Evolutionary conservation across 2,797 vertebrate genomes (phyloP), one percentile per base, ranked within the genome.

Genomic region (Leontopithecus rosalia): DNA sequence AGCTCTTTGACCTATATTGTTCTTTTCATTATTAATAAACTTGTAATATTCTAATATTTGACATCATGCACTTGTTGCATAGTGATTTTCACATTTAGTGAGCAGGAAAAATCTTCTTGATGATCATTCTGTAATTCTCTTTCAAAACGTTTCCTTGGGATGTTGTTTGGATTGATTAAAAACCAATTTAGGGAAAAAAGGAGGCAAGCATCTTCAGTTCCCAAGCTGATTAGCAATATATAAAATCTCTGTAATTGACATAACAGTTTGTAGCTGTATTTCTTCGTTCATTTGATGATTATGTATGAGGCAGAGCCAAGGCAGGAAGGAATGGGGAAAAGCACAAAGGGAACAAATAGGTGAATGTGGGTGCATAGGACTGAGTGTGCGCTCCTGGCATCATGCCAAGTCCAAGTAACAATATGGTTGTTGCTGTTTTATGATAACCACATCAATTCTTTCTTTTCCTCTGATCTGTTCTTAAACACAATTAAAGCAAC

Each of bases 1-100:
- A 93, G 95, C 76, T 94, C 87, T 88, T 39, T 33, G 70, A 79
- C 58, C 81, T 91, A 64, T 94, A 46, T 96, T 97, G 98, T 97
- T 97, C 98, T 97, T 99, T 99, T 98, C 98, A 98, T 99, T 99
- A 99, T 99, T 98, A 95, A 99, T 99, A 98, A 98, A 99, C 97
- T 97, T 98, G 95, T 98, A 98, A 97, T 98, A 98, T 98, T 98
- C 96, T 98, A 98, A 97, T 98, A 98, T 98, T 98, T 97, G 97
- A 98, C 98, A 97, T 97, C 94, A 97, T 97, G 97, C 98, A 99
- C 98, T 99, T 98, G 98, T 98, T 98, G 97, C 98, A 98, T 98
- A 98, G 98, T 97, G 98, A 98, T 98, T 99, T 99, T 98, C 99
- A 99, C 98, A 99, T 99, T 99, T 99, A 98, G 98, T 98, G 97